Evolutionary conservation across 2,888 invertebrate genomes (phyloP), one percentile per base, ranked within the genome.

Genomic region (Spilosoma lubricipeda): DNA sequence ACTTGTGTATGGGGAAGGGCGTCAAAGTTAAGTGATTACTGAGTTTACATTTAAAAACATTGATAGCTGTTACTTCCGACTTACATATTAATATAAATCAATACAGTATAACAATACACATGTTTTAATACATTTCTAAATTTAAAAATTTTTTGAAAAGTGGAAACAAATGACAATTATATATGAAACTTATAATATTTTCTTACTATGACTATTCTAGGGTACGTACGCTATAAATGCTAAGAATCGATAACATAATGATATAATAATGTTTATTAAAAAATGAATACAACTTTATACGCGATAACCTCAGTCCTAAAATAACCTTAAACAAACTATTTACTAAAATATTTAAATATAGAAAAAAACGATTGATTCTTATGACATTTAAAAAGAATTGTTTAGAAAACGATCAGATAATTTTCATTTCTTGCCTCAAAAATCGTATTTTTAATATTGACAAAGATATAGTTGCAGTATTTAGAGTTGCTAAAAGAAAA

Each of bases 281-380:
- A 78, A 74, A 75, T 70, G 56, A 71, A 73, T 48, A 78, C 65
- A 69, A 15, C 76, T 74, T 30, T 71, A 69, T 66, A 78, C 64
- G 73, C 74, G 77, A 82, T 23, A 82, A 81, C 83, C 85, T 81
- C 83, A 85, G 70, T 81, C 83, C 74, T 85, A 81, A 85, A 69
- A 80, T 67, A 78, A 80, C 77, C 39, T 59, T 69, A 76, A 74
- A 20, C 18, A 36, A 71, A 52, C n/a, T 52, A 52, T 11, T 68
- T 33, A 45, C 68, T 48, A 33, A 42, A 33, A 30, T 20, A 48
- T 23, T 67, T 67, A 30, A 27, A 45, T 18, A 67, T 48, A 30
- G 9, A 48, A 45, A 9, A n/a, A 48, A 45, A 8, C 42, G 15
- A 30, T 67, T 20, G 42, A n/a, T 27, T 27, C 27, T 42, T 9